phyloP scores from a whole-genome alignment of 2,113 vertebrate genomes.

The Hippoglossus stenolepis region DNA sequence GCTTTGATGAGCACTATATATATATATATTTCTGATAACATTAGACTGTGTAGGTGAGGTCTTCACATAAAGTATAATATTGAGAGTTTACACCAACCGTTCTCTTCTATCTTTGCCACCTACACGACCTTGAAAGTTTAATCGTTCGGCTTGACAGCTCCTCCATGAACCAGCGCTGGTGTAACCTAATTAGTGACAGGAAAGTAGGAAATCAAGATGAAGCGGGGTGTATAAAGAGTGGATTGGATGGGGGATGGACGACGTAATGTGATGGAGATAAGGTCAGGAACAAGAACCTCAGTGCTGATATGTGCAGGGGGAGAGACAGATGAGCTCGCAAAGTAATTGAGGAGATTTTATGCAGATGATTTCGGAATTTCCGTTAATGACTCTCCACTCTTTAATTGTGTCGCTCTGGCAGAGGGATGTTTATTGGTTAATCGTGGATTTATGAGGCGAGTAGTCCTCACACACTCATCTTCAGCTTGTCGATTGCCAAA shows the following conservation, averaged over 20 bases:
- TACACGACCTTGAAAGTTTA: constrained; percentile 52
- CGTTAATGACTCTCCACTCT: constrained; percentile 14
- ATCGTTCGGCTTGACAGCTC: constrained; percentile 34
- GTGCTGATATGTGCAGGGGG: constrained; percentile 20
- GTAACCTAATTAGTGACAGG: constrained; percentile 62
- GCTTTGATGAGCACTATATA: constrained; percentile 17
- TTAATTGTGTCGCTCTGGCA: constrained; percentile 3
- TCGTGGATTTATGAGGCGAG: constrained; percentile 12
- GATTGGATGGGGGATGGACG: constrained; percentile 3
- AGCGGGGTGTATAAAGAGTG: constrained; percentile 19
- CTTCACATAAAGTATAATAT: neutral
- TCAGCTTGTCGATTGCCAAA: neutral
- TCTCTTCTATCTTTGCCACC: constrained; percentile 24
- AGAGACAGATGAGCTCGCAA: constrained; percentile 9
- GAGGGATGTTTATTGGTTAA: constrained; percentile 24
- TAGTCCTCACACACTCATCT: neutral
- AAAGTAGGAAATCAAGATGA: constrained; percentile 46
- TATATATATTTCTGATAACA: constrained; percentile 28
- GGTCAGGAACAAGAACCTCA: constrained; percentile 28
- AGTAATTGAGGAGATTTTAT: constrained; percentile 33
- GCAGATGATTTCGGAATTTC: constrained; percentile 30
- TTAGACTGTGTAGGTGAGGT: constrained; percentile 30
- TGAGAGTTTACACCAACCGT: constrained; percentile 20
- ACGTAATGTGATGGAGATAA: constrained; percentile 47
- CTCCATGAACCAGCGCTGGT: constrained; percentile 7